phyloP scores from a whole-genome alignment of 2,113 vertebrate genomes.

The Lepidothrix coronata region DNA sequence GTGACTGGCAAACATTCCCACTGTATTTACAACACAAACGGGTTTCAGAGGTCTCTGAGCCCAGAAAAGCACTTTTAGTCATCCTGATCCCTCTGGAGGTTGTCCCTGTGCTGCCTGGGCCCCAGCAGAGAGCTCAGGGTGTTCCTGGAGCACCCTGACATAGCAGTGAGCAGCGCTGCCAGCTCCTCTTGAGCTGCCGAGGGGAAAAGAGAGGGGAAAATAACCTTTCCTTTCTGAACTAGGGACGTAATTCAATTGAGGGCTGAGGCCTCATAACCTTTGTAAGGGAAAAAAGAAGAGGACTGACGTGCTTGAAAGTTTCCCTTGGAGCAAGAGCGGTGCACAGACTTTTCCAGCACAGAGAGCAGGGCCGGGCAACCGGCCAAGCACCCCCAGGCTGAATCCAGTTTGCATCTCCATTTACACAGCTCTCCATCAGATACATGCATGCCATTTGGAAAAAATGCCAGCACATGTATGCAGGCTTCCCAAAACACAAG shows the following conservation, averaged over 20 bases:
- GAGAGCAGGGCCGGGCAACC: not conserved
- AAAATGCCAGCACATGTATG: not conserved
- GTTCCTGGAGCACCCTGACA: not conserved
- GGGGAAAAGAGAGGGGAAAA: not conserved
- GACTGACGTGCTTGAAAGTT: not conserved
- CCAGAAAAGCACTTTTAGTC: not conserved
- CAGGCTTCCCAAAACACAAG: not conserved
- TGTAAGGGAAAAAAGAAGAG: not conserved
- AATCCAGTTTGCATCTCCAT: constrained; percentile 18
- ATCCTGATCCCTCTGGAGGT: not conserved
- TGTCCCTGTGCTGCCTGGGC: not conserved
- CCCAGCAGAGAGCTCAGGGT: not conserved
- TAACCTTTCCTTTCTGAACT: not conserved
- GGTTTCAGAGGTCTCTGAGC: not conserved
- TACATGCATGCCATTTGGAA: not conserved
- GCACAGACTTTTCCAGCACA: not conserved
- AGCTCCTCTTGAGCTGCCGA: not conserved
- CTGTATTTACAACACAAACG: not conserved
- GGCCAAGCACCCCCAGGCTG: not conserved
- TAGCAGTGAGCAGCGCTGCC: not conserved
- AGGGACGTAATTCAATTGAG: not conserved
- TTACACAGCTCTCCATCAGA: constrained; percentile 33
- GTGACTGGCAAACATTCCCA: not conserved
- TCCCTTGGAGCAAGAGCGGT: not conserved
- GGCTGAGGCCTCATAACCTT: constrained; percentile 6